Percentiles rank a stretch among this genome's conserved stretches.
Evolutionary conservation across 2,888 invertebrate genomes (phyloP).

Genomic region (Zonitis immaculata): DNA sequence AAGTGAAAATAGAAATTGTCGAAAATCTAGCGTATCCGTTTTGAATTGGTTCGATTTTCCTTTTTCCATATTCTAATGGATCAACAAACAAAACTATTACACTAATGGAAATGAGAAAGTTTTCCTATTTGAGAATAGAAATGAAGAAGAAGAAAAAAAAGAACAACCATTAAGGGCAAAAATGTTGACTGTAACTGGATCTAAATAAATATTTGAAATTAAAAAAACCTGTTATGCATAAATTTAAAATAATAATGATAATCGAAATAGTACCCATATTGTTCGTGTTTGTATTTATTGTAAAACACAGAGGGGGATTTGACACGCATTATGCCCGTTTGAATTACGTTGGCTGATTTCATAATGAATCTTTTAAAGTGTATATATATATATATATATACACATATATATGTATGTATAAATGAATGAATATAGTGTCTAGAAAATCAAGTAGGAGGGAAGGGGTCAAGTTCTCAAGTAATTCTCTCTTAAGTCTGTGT

Average conservation of each 20-base stretch:
- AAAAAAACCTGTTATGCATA: neutral
- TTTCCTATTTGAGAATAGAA: neutral
- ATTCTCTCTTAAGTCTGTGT: conserved; percentile 26
- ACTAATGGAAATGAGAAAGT: conserved; percentile 1
- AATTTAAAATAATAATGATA: neutral
- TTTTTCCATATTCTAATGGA: neutral
- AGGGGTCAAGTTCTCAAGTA: conserved; percentile 28
- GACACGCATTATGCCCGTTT: conserved; percentile 1
- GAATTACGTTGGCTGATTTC: conserved; percentile 23
- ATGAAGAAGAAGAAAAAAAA: too few relatives aligned
- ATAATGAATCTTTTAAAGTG: conserved; percentile 20
- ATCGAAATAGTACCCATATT: neutral
- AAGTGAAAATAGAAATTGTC: neutral
- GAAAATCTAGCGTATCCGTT: neutral
- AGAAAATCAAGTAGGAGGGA: conserved; percentile 34
- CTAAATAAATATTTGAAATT: neutral
- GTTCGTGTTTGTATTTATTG: neutral
- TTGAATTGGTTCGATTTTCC: neutral
- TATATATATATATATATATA: too few relatives aligned
- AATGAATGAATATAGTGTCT: conserved; percentile 29
- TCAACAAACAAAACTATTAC: neutral
- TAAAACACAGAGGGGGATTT: neutral
- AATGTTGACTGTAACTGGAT: conserved; percentile 2
- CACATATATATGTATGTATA: too few relatives aligned
- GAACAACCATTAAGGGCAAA: neutral